A percentile compares a stretch with the other conserved stretches of the same genome.
phyloP scores from a whole-genome alignment of 2,888 invertebrate species.

The Zhuqinia jingwanae region DNA sequence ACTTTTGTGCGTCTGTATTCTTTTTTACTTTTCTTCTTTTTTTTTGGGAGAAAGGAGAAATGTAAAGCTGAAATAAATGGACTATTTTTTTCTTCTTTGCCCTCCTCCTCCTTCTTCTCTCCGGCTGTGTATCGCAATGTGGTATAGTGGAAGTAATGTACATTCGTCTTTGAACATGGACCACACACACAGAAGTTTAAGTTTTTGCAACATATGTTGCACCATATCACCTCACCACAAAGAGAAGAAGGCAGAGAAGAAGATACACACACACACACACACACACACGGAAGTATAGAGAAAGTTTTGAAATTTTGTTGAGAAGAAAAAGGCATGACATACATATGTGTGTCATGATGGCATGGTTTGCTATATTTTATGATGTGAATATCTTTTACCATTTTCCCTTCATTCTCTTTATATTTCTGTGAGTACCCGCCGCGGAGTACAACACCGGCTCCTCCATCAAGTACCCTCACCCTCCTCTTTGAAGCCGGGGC shows the following conservation, averaged over 20 bases:
- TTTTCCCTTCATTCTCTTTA: neutral
- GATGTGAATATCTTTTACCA: conserved; percentile 30
- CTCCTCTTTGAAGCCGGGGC: neutral
- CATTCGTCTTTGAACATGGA: too few relatives aligned
- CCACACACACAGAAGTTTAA: neutral
- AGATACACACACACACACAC: neutral
- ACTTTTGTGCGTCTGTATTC: conserved; percentile 43
- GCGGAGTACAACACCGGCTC: neutral
- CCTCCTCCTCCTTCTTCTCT: neutral
- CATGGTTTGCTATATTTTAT: neutral
- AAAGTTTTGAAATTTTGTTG: conserved; percentile 1
- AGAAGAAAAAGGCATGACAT: neutral
- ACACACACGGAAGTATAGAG: neutral
- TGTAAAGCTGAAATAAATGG: conserved; percentile 5
- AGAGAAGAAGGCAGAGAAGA: neutral
- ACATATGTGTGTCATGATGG: neutral
- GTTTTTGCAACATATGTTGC: neutral
- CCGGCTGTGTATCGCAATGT: too few relatives aligned
- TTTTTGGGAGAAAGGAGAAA: neutral
- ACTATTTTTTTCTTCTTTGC: neutral
- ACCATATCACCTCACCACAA: neutral
- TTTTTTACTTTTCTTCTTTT: conserved; percentile 38
- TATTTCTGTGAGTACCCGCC: neutral
- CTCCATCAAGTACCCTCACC: conserved; percentile 17
- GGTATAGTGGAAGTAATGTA: too few relatives aligned